phyloP scores from a whole-genome alignment of 2,797 vertebrate genomes.

The Austrolebias charrua region DNA sequence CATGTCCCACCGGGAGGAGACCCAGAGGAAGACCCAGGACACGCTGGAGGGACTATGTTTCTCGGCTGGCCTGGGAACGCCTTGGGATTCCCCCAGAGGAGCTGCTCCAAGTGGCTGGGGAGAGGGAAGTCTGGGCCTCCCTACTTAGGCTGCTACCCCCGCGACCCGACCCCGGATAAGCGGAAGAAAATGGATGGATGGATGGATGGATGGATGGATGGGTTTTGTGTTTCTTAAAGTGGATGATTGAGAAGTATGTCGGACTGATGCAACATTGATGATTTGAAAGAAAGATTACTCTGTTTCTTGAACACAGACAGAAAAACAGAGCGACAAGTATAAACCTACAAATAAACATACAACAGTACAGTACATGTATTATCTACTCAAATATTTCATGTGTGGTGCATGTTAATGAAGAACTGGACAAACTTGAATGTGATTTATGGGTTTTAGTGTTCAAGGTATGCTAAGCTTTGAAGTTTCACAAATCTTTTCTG shows the following conservation, averaged over 20 bases:
- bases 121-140: too few species aligned
- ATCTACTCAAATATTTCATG: background rate
- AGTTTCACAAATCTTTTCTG: background rate
- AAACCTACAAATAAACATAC: background rate
- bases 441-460: background rate
- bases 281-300: constrained; percentile 58
- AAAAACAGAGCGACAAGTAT: background rate
- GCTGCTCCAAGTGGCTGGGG: too few species aligned
- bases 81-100: too few species aligned
- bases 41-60: too few species aligned
- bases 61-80: too few species aligned
- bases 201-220: too few species aligned
- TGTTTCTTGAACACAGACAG: background rate
- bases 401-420: background rate
- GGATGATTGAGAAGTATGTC: constrained; percentile 27
- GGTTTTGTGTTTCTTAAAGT: constrained; percentile 31
- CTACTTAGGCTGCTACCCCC: too few species aligned
- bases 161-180: too few species aligned
- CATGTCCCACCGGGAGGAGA: too few species aligned
- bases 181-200: too few species aligned
- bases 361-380: background rate
- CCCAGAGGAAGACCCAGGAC: too few species aligned
- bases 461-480: too few species aligned
- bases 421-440: background rate
- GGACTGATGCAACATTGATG: constrained; percentile 72